phyloP scores from a whole-genome alignment of 2,113 vertebrate species.

The Ceratotherium simum region DNA sequence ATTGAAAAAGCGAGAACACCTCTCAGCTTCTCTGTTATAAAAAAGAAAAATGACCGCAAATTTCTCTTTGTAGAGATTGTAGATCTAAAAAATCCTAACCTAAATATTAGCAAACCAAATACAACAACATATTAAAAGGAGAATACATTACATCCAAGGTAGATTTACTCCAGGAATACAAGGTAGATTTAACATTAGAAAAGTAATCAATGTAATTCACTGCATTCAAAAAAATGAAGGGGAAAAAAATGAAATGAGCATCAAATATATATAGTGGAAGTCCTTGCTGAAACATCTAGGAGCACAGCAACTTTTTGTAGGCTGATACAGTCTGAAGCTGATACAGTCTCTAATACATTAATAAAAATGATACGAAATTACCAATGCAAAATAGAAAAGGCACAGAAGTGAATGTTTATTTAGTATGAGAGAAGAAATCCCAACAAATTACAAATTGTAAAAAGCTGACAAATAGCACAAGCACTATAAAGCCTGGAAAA shows the following conservation, averaged over 20 bases:
- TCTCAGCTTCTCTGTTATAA: neutral
- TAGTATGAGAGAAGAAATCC: neutral
- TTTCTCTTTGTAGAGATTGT: neutral
- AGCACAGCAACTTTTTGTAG: neutral
- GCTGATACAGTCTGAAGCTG: neutral
- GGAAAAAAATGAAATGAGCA: neutral
- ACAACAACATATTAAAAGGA: neutral
- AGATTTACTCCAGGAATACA: neutral
- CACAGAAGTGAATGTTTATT: neutral
- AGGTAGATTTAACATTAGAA: neutral
- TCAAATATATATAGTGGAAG: neutral
- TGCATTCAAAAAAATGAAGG: neutral
- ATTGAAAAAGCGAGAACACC: neutral
- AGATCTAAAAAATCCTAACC: neutral
- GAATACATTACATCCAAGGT: neutral
- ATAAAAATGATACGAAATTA: neutral
- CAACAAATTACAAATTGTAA: neutral
- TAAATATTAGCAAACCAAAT: neutral
- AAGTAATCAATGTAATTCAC: neutral
- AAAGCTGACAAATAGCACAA: neutral
- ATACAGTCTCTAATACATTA: neutral
- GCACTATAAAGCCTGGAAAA: neutral
- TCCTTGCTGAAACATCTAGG: neutral
- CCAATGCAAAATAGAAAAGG: neutral
- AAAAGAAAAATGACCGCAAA: neutral